These are phyloP conservation scores for Callipepla californica DNA, from an alignment of 2,113 vertebrate species.

Conservation along the genomic window DNA sequence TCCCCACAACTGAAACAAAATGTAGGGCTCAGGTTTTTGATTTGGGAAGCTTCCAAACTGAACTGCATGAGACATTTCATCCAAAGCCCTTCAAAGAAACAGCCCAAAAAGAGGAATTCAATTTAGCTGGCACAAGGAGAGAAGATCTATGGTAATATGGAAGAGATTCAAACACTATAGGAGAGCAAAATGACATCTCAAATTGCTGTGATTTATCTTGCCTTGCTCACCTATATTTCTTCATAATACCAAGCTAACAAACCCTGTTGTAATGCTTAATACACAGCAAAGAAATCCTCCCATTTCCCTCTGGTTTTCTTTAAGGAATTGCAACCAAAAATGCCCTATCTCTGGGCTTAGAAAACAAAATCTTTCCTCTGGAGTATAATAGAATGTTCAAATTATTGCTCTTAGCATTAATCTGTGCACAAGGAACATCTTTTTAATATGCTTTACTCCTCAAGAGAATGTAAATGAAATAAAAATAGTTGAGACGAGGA, in stretches of 20 bases:
- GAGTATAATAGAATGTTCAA: neutral
- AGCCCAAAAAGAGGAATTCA: slow-evolving; percentile 64
- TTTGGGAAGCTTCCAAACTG: slow-evolving; percentile 70
- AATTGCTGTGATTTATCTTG: slow-evolving; percentile 73
- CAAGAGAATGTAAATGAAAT: neutral
- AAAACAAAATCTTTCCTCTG: slow-evolving; percentile 21
- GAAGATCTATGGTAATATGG: slow-evolving; percentile 69
- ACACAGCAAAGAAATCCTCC: neutral
- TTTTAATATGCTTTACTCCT: neutral
- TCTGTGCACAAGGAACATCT: neutral
- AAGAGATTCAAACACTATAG: slow-evolving; percentile 68
- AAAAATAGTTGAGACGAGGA: neutral
- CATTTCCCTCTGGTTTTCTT: neutral
- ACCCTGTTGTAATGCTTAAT: slow-evolving; percentile 54
- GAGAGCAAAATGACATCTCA: slow-evolving; percentile 67
- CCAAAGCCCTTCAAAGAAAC: slow-evolving; percentile 58
- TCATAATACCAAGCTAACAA: slow-evolving; percentile 73
- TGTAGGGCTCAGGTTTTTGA: slow-evolving; percentile 42
- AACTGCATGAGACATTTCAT: slow-evolving; percentile 59
- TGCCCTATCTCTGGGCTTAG: slow-evolving; percentile 8
- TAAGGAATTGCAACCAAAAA: slow-evolving; percentile 15
- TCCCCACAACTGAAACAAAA: slow-evolving; percentile 68
- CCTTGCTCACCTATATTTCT: slow-evolving; percentile 65
- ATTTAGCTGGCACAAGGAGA: slow-evolving; percentile 67
- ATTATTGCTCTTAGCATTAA: slow-evolving; percentile 26